Evolutionary conservation across 2,888 invertebrate genomes (phyloP).

Genomic region (Chaetogeoica ovagalla): DNA sequence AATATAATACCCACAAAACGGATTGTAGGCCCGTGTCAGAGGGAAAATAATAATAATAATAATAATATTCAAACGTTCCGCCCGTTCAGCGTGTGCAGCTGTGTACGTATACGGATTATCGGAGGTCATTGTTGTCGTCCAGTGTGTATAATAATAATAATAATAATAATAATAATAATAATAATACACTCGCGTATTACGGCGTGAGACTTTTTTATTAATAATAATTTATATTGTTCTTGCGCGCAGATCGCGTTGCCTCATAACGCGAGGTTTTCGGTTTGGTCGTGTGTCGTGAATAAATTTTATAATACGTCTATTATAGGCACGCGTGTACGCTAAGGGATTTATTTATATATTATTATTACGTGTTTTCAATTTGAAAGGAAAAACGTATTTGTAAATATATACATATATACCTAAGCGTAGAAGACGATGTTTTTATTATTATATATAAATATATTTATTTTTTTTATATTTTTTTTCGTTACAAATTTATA

Average conservation of each 20-base stretch:
- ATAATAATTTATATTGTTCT: constrained; percentile 26
- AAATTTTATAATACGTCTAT: background rate
- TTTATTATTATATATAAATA: background rate
- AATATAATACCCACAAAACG: constrained; percentile 25
- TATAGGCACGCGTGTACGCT: background rate
- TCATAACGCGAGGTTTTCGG: too few relatives aligned
- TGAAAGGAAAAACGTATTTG: constrained; percentile 29
- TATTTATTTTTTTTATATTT: too few relatives aligned
- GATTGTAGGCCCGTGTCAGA: constrained; percentile 36
- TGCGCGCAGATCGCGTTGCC: background rate
- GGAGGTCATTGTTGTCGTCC: constrained; percentile 34
- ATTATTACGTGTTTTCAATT: background rate
- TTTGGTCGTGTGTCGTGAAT: too few relatives aligned
- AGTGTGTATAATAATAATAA: background rate
- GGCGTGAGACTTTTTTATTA: constrained; percentile 19
- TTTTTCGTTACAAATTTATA: constrained; percentile 24
- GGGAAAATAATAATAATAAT: constrained; percentile 12
- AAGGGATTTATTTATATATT: constrained; percentile 29
- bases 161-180: too few relatives aligned
- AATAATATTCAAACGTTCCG: constrained; percentile 42
- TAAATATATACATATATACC: background rate
- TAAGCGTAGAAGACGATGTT: too few relatives aligned
- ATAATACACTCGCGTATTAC: too few relatives aligned
- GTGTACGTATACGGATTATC: constrained; percentile 26
- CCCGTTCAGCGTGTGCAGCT: background rate